Evolutionary conservation across 1,140 invertebrate species (phyloP).

Genomic region (Conopomorpha cramerella): DNA sequence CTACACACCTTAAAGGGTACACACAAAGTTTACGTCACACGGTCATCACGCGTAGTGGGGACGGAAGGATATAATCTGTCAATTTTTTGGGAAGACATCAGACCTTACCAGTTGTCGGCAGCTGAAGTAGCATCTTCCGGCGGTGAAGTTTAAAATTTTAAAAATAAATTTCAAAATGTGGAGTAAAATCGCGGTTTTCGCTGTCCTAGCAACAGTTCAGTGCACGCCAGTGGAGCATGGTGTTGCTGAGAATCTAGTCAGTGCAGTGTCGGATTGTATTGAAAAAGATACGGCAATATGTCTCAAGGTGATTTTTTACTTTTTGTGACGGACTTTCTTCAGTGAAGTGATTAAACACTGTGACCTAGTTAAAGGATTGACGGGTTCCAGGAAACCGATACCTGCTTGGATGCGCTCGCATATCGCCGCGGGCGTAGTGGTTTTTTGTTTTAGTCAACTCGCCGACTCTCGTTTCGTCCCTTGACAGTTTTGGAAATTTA

Average conservation of each 20-base stretch:
- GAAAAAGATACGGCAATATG: constrained; percentile 44
- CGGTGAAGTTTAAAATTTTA: not conserved
- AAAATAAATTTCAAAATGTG: constrained; percentile 27
- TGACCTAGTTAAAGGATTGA: no score
- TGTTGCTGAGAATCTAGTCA: constrained; percentile 42
- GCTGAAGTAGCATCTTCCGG: constrained; percentile 15
- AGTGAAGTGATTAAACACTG: no score
- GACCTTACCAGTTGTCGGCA: constrained; percentile 30
- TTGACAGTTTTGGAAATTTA: no score
- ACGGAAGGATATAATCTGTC: constrained; percentile 46
- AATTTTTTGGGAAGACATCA: constrained; percentile 45
- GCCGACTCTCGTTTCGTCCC: no score
- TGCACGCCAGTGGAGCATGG: constrained; percentile 39
- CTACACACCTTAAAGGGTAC: constrained; percentile 27
- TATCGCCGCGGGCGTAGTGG: no score
- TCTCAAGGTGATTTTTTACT: constrained; percentile 49
- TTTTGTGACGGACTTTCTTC: no score
- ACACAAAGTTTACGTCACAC: constrained; percentile 34
- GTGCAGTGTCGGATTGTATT: constrained; percentile 43
- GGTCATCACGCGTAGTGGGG: constrained; percentile 27
- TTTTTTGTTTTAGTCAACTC: no score
- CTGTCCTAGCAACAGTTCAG: constrained; percentile 29
- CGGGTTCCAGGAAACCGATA: no score
- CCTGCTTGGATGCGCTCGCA: no score
- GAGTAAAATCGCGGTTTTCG: constrained; percentile 27